phyloP scores from a whole-genome alignment of 2,797 vertebrate genomes.

The Furcifer pardalis region DNA sequence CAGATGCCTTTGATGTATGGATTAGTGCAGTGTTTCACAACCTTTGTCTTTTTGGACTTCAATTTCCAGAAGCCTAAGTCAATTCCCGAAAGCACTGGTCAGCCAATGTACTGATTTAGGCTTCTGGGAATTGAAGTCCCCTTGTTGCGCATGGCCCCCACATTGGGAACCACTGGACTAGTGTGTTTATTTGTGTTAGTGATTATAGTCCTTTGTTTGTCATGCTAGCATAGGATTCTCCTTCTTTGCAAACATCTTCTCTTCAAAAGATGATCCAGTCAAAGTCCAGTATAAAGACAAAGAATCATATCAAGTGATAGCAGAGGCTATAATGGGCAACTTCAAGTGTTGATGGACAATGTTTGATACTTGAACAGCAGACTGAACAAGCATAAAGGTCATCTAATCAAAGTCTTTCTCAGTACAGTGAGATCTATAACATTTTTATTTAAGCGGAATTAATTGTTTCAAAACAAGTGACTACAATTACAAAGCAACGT shows the following conservation, averaged over 20 bases:
- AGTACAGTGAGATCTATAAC: not conserved
- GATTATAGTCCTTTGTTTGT: not conserved
- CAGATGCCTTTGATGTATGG: too few relatives aligned
- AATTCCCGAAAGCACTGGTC: too few relatives aligned
- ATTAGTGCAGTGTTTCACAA: too few relatives aligned
- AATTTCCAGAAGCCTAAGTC: too few relatives aligned
- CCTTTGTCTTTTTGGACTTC: too few relatives aligned
- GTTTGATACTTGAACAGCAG: not conserved
- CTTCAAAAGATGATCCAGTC: not conserved
- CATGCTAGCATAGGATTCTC: not conserved
- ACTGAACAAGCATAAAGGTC: not conserved
- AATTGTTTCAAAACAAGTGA: not conserved
- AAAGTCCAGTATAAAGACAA: not conserved
- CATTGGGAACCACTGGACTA: too few relatives aligned
- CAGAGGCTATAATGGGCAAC: too few relatives aligned
- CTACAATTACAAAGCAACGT: not conserved
- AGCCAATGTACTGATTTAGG: too few relatives aligned
- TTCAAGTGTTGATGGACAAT: not conserved
- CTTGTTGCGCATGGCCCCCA: too few relatives aligned
- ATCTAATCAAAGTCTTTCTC: not conserved
- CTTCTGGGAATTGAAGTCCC: too few relatives aligned
- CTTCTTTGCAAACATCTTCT: not conserved
- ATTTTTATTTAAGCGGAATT: not conserved
- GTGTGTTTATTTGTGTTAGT: too few relatives aligned
- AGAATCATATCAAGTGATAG: not conserved